phyloP scores from a whole-genome alignment of 2,797 vertebrate species.

The Aselliscus stoliczkanus region DNA sequence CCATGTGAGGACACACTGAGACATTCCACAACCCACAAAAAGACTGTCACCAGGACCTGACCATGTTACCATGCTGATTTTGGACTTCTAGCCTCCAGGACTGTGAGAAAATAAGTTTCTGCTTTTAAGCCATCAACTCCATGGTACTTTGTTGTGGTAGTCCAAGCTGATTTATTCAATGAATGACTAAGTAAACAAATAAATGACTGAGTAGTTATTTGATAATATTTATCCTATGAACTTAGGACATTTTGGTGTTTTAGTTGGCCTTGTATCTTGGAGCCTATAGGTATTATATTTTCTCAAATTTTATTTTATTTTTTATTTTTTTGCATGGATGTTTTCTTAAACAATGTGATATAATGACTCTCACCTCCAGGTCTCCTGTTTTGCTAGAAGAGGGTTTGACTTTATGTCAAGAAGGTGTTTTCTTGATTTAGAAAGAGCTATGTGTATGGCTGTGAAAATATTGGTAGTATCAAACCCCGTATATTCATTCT shows the following conservation, averaged over 20 bases:
- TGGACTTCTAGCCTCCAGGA: neutral
- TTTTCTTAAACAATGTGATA: neutral
- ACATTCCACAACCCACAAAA: neutral
- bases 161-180: neutral
- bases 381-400: neutral
- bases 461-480: neutral
- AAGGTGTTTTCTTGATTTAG: neutral
- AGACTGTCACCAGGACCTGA: neutral
- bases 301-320: neutral
- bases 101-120: neutral
- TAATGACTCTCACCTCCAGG: neutral
- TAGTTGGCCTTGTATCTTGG: neutral
- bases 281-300: neutral
- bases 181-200: neutral
- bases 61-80: neutral
- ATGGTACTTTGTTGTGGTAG: neutral
- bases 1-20: neutral
- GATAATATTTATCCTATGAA: neutral
- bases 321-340: neutral
- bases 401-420: neutral
- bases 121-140: neutral
- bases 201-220: neutral
- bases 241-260: neutral
- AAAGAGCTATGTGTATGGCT: neutral
- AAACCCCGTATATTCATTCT: neutral